Evolutionary conservation across 2,113 vertebrate genomes (phyloP).

Genomic region (Trichomycterus rosablanca): DNA sequence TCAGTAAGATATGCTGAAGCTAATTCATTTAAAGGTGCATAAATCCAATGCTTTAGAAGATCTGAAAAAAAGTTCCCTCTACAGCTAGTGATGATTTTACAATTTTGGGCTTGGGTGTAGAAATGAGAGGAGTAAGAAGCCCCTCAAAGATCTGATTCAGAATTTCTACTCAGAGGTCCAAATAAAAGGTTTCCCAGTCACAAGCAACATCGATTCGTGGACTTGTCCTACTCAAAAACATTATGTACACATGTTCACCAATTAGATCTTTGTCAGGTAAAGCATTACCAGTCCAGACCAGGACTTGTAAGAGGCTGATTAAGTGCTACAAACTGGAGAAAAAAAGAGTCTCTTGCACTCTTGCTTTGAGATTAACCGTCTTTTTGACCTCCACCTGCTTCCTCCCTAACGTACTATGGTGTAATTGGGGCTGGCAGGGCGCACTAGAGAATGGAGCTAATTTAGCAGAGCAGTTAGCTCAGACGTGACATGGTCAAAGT

Average conservation of each 20-base stretch:
- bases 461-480: conserved; percentile 59
- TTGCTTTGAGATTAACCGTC: conserved; percentile 42
- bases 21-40: no score
- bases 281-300: conserved; percentile 27
- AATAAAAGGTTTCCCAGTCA: no score
- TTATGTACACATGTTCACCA: not conserved
- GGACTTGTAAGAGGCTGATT: conserved; percentile 35
- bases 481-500: conserved; percentile 52
- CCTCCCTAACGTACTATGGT: conserved; percentile 49
- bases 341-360: conserved; percentile 32
- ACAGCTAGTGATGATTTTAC: no score
- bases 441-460: conserved; percentile 52
- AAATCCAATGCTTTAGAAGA: no score
- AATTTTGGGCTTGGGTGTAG: no score
- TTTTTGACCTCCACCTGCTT: conserved; percentile 56
- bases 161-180: no score
- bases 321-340: conserved; percentile 25
- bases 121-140: no score
- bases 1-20: no score
- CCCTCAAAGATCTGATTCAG: no score
- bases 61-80: no score
- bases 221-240: no score
- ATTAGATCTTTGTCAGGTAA: conserved; percentile 30
- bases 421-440: conserved; percentile 61
- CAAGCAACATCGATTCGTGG: no score